These are phyloP conservation scores for Meandrina meandrites DNA, from an alignment of 92 coral and sea anemone species.

Conservation along the genomic window DNA sequence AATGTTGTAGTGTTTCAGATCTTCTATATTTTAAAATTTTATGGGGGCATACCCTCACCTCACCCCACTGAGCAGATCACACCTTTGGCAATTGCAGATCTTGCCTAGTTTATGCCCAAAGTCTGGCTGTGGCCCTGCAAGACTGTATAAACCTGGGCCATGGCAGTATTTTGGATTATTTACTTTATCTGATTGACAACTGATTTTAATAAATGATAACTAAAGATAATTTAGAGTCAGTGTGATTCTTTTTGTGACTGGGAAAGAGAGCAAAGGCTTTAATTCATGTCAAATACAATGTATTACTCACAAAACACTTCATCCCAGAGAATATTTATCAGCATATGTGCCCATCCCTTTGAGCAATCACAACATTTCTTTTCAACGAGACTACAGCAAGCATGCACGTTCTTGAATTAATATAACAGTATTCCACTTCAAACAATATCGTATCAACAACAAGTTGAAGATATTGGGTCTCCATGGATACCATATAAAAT, in stretches of 20 bases:
- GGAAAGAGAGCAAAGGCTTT: not conserved
- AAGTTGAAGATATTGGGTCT: not conserved
- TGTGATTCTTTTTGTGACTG: not conserved
- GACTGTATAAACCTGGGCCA: not conserved
- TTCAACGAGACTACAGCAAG: not conserved
- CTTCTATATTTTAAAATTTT: too few species aligned
- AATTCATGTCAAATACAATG: not conserved
- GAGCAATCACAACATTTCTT: not conserved
- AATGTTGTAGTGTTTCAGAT: too few species aligned
- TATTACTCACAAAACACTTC: slow-evolving; percentile 8
- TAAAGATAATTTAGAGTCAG: not conserved
- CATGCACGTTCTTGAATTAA: not conserved
- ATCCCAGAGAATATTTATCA: not conserved
- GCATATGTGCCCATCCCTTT: not conserved
- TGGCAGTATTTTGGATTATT: not conserved
- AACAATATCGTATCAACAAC: not conserved
- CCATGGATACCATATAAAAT: slow-evolving; percentile 14
- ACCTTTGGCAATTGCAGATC: too few species aligned
- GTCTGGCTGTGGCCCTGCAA: too few species aligned
- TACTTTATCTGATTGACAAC: not conserved
- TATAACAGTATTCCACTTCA: not conserved
- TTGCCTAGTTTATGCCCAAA: too few species aligned
- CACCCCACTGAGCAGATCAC: too few species aligned
- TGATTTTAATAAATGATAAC: not conserved
- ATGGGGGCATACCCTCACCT: too few species aligned